Conservation (phyloP, 2,888 invertebrate species). For the Lissonota sp. region DNA sequence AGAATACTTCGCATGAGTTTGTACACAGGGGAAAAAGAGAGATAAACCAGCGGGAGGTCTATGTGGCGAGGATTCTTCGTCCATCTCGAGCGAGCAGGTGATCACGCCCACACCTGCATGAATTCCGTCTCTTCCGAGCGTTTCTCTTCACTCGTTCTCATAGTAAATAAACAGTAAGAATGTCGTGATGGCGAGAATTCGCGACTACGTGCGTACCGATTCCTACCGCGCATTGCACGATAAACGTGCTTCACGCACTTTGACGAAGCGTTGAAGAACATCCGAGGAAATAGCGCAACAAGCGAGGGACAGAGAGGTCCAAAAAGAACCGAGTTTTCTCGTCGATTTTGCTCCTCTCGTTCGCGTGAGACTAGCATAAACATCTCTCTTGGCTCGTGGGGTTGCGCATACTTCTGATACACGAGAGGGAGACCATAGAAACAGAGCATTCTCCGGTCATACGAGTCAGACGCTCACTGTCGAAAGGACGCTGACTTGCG, state of each 20-base stretch:
- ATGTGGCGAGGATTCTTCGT: slow-evolving; percentile 46
- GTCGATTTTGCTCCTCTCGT: slow-evolving; percentile 20
- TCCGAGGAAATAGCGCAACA: slow-evolving; percentile 50
- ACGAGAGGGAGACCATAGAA: not conserved
- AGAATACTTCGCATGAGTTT: slow-evolving; percentile 44
- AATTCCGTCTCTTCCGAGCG: slow-evolving; percentile 18
- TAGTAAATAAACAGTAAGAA: slow-evolving; percentile 17
- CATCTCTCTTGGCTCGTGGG: not conserved
- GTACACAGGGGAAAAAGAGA: slow-evolving; percentile 9
- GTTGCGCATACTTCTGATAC: not conserved
- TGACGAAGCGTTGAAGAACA: slow-evolving; percentile 47
- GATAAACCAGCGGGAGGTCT: slow-evolving; percentile 59
- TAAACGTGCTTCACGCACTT: slow-evolving; percentile 55
- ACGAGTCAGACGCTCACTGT: not conserved
- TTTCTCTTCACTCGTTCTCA: slow-evolving; percentile 50
- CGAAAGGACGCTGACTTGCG: not conserved
- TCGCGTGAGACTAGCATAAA: slow-evolving; percentile 30
- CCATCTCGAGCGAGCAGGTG: slow-evolving; percentile 75
- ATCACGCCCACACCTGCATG: slow-evolving; percentile 78
- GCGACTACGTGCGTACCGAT: slow-evolving; percentile 27
- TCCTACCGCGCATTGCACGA: slow-evolving; percentile 40
- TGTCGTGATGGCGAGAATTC: slow-evolving; percentile 44
- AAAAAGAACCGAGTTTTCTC: slow-evolving; percentile 9
- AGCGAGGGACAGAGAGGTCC: not conserved
- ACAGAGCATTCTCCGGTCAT: not conserved